Evolutionary conservation across 2,888 invertebrate species (phyloP), one percentile per base, ranked within the genome.

Genomic region (Habrosyne pyritoides): DNA sequence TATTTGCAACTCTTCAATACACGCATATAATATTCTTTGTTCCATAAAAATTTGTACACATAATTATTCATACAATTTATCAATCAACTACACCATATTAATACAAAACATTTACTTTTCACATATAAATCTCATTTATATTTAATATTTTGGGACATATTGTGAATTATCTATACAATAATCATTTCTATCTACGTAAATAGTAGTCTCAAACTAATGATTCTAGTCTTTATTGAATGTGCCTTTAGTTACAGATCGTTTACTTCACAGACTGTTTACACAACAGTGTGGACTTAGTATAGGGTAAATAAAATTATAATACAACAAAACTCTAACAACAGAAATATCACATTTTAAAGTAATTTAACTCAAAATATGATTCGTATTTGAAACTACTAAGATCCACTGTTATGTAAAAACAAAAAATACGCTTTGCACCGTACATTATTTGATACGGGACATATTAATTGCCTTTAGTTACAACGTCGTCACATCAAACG

Each of bases 181-280:
- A 61, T 61, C 53, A 66, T 69, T 55, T 66, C 67, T 75, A 69
- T 73, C 69, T 75, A 72, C 58, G 66, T 77, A 83, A 72, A 86
- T 58, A 73, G 72, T 75, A 71, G 84, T 83, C 81, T 82, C 81
- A 87, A 87, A 86, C 86, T 84, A 85, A 81, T 72, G 69, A 66
- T 75, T 77, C 66, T 74, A 68, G 67, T 68, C 66, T 68, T 69
- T 66, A 65, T 63, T 57, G 10, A 63, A 66, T 71, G 67, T 64
- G 66, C 66, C 61, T 62, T 64, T 64, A 59, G 8, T 42, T 18
- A 18, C 42, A 42, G 18, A 42, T 42, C 14, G 18, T 42, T 42
- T 18, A n/a, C 36, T 42, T 42, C 8, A 18, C 42, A 18, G 18
- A 8, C 18, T 14, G 8, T 42, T 42, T 42, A 18, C 42, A 42